Conservation (phyloP, 2,797 vertebrate genomes). For the Nyctibius grandis region DNA sequence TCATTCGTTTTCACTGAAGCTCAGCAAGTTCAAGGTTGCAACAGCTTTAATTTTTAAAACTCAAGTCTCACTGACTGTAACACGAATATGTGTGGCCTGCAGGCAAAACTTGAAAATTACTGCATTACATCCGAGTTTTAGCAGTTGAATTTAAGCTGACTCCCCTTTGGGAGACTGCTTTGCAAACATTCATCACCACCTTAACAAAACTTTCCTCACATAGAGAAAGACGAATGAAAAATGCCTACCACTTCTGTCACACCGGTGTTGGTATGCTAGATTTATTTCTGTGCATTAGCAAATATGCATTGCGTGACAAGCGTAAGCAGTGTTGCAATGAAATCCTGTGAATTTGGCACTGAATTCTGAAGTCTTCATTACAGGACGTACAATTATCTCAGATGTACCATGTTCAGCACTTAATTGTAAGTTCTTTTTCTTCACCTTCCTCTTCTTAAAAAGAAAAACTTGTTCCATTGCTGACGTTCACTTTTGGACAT, state of each 20-base stretch:
- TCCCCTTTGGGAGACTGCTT: neutral
- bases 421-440: neutral
- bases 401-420: neutral
- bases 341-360: neutral
- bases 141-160: neutral
- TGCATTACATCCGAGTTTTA: neutral
- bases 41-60: neutral
- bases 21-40: neutral
- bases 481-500: neutral
- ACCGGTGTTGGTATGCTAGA: neutral
- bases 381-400: neutral
- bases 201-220: neutral
- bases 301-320: fast-evolving
- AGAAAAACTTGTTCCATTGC: neutral
- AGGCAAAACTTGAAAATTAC: neutral
- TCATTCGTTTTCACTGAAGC: neutral
- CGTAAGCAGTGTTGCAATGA: neutral
- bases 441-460: neutral
- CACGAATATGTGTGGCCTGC: neutral
- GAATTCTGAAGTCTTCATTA: neutral
- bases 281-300: neutral
- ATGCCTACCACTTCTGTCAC: neutral
- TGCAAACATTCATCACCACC: neutral
- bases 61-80: neutral
- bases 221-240: neutral